These are phyloP conservation scores for Brachyhypopomus gauderio DNA, from an alignment of 2,113 vertebrate genomes.

Conservation along the genomic window DNA sequence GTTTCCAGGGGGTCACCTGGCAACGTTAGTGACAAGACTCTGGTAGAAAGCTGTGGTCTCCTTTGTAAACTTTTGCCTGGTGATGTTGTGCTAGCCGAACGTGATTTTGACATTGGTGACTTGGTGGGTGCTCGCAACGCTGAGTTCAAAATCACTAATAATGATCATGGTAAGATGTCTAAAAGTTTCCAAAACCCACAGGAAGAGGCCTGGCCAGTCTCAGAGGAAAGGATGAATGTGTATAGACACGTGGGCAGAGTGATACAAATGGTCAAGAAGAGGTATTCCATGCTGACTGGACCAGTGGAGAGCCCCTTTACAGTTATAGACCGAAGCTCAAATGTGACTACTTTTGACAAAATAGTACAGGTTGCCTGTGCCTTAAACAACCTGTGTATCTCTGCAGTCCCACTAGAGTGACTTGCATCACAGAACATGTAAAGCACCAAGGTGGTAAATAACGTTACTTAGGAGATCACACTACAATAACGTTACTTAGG, in stretches of 20 bases:
- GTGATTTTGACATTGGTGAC: conserved; percentile 65
- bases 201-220: neutral
- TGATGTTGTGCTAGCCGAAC: conserved; percentile 69
- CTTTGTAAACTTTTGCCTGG: conserved; percentile 74
- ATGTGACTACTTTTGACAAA: conserved; percentile 75
- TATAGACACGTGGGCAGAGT: conserved; percentile 69
- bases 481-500: neutral
- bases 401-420: conserved; percentile 74
- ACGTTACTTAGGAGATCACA: neutral
- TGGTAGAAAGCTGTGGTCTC: conserved; percentile 73
- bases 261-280: conserved; percentile 71
- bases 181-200: conserved; percentile 23
- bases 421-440: neutral
- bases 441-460: neutral
- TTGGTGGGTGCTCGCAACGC: conserved; percentile 69
- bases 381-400: conserved; percentile 80
- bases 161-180: neutral
- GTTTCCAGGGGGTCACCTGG: conserved; percentile 71
- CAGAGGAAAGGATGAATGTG: conserved; percentile 54
- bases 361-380: conserved; percentile 77
- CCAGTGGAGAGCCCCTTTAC: conserved; percentile 73
- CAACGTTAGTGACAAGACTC: conserved; percentile 66
- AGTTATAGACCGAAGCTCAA: conserved; percentile 63
- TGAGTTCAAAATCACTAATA: conserved; percentile 57
- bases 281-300: conserved; percentile 73